Percentiles rank a stretch among this genome's conserved stretches.
Conservation (phyloP, 2,113 vertebrate species). For the Zapornia atra region DNA sequence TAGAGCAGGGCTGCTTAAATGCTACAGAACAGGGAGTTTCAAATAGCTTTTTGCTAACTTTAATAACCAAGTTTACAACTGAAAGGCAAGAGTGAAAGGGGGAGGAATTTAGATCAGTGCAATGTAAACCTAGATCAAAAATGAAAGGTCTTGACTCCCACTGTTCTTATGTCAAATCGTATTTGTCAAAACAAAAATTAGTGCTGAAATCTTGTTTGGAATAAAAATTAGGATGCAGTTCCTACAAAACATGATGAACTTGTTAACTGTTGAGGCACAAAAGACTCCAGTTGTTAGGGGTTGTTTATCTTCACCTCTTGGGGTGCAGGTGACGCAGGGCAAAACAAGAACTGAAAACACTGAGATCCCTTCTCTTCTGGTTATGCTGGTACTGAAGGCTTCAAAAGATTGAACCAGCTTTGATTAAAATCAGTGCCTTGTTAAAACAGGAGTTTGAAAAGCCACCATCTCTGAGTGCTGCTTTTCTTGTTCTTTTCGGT, state of each 20-base stretch:
- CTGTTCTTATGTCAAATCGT: conserved; percentile 48
- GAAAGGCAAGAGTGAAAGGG: conserved; percentile 47
- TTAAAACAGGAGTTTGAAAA: background rate
- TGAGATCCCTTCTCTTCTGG: background rate
- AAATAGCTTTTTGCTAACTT: conserved; percentile 44
- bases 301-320: background rate
- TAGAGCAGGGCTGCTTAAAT: conserved; percentile 6
- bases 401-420: background rate
- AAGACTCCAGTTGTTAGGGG: background rate
- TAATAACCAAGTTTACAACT: conserved; percentile 42
- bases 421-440: conserved; percentile 2
- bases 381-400: background rate
- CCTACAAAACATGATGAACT: background rate
- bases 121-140: conserved; percentile 60
- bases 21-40: conserved; percentile 46
- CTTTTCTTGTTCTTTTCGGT: background rate
- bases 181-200: conserved; percentile 70
- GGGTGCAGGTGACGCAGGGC: background rate
- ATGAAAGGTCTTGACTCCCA: conserved; percentile 64
- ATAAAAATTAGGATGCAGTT: conserved; percentile 45
- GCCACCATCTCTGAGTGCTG: background rate
- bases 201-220: conserved; percentile 48
- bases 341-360: background rate
- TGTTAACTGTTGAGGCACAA: background rate
- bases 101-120: conserved; percentile 55